Base-by-base conservation (phyloP, 2,113 vertebrate species). In the Chascanopsetta lugubris region DNA sequence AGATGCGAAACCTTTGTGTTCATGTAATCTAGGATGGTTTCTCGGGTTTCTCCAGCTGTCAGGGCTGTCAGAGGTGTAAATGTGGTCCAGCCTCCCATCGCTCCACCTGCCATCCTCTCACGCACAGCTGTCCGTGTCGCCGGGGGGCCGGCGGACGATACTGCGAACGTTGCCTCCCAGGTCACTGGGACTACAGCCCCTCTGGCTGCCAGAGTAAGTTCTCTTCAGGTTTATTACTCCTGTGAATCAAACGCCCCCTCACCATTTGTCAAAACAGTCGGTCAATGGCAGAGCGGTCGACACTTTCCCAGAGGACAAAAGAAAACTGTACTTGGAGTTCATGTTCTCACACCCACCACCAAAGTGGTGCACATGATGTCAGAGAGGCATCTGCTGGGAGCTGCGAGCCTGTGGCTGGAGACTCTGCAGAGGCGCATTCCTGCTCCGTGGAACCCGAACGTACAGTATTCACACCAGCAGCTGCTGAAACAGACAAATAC, bases 161-260 rank as follows among this genome's bases (percentile, higher is more conserved):
- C 82, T 94, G 94, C 50, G 91, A 94, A 61, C 89, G 83, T 45
- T 94, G 94, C 74, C 87, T 91, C 53, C 85, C 88, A 2, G 93
- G 93, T 18, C 56, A 86, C 87, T 94, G 94, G 94, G 89, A 94
- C 61, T 94, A 94, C 46, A 82, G 87, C 47, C 42, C 83, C 2
- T 72, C 82, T 10, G 94, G 94, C 63, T 94, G 94, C 80, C 88
- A 87, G 79, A 92, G 94, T 94, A 71, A 90, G 94, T 89, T 50
- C 43, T 34, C 17, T n/a, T 24, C 47, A 34, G 42, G 43, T 27
- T 24, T 26, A 30, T 3, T 15, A 5, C 9, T 38, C 61, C 61
- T n/a, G 21, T 55, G 32, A 58, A 46, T 49, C 22, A 45, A 61
- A 45, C 3, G 2, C 7, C n/a, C 46, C 25, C n/a, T n/a, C 18